Evolutionary conservation across 2,888 invertebrate genomes (phyloP), one percentile per base, ranked within the genome.

Genomic region (Ganaspis brasiliensis): DNA sequence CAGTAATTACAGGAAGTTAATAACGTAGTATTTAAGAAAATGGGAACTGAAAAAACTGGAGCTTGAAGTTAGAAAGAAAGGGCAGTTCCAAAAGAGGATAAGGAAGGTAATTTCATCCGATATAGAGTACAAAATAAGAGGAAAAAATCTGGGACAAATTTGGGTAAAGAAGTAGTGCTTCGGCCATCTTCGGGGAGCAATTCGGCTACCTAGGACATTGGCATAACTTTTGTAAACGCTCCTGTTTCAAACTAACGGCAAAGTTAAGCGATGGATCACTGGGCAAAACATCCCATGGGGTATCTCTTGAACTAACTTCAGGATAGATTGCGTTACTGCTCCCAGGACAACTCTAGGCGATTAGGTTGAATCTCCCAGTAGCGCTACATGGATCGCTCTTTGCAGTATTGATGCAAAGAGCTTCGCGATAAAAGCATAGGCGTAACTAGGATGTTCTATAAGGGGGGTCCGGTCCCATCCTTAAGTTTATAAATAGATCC

Each of bases 181-280:
- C 70, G 77, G 78, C 71, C 79, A 82, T 84, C 84, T 83, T 83
- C 78, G 72, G 83, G 82, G 83, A 84, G 79, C 83, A 81, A 82
- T 84, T 84, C 74, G 77, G 57, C 74, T 67, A 67, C 71, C 59
- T 10, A 72, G 72, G 79, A 78, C 81, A 74, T 75, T 78, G 74
- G 81, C 81, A 81, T 80, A 85, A 87, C 85, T 87, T 87, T 84
- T 83, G 85, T 77, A 84, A 84, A 79, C 82, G 79, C 78, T 85
- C 83, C 83, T 83, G 82, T 84, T 84, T 80, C 81, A 81, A 84
- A 85, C 84, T 85, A 83, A 83, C 81, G 83, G 77, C 56, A 77
- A 87, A 87, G 86, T 86, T 86, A 85, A 87, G 84, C 87, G 84
- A 87, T 87, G 85, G 85, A 87, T 88, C 88, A 86, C 86, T 81